Percentiles rank a stretch among this genome's conserved stretches.
Conservation (phyloP, 2,113 vertebrate species). For the Tauraco erythrolophus region DNA sequence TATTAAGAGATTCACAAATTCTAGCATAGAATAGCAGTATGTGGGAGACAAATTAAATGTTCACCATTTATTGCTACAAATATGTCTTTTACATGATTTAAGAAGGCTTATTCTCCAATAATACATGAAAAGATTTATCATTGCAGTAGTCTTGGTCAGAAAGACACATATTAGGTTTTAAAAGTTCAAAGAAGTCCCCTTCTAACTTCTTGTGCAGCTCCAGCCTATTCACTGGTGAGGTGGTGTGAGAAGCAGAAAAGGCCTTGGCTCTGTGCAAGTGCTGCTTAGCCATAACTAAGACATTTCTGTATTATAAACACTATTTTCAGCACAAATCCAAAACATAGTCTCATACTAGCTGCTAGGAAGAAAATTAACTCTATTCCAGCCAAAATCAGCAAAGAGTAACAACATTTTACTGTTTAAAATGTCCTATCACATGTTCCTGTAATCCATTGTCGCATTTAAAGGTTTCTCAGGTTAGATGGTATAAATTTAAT, state of each 20-base stretch:
- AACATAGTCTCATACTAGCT: no score
- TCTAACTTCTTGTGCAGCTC: no score
- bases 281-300: no score
- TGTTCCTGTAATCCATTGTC: not conserved
- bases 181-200: not conserved
- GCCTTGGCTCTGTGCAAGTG: no score
- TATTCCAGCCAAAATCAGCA: no score
- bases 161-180: not conserved
- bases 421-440: not conserved
- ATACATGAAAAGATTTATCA: not conserved
- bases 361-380: no score
- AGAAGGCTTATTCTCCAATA: not conserved
- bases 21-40: not conserved
- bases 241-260: no score
- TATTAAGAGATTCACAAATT: slow-evolving; percentile 1
- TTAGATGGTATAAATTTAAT: not conserved
- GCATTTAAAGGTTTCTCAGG: not conserved
- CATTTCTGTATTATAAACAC: no score
- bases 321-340: no score
- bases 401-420: not conserved
- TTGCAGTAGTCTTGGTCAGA: not conserved
- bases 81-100: not conserved
- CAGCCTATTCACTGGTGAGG: no score
- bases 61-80: not conserved
- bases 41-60: not conserved